phyloP scores from a whole-genome alignment of 2,888 invertebrate species.

The Drosophila multiciliata region DNA sequence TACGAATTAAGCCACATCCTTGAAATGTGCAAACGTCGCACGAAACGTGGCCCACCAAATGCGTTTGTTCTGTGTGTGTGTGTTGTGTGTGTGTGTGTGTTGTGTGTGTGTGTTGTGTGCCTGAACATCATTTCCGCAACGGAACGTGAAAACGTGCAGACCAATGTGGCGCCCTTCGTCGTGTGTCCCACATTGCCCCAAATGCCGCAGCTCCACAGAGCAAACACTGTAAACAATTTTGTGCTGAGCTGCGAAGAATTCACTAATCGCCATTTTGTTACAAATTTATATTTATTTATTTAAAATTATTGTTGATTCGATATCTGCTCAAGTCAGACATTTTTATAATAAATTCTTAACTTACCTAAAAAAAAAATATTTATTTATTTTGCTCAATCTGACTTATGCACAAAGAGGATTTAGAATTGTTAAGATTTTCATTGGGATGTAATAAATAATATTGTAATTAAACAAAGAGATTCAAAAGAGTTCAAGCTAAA shows the following conservation, averaged over 20 bases:
- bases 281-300: background rate
- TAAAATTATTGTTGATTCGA: background rate
- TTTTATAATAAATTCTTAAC: background rate
- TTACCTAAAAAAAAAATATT: too few relatives aligned
- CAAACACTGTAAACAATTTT: conserved; percentile 8
- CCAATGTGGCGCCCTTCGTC: conserved; percentile 37
- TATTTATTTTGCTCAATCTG: too few relatives aligned
- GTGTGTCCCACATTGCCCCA: conserved; percentile 38
- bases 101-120: conserved; percentile 30
- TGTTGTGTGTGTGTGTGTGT: conserved; percentile 40
- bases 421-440: background rate
- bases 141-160: conserved; percentile 58
- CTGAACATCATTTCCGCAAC: conserved; percentile 69
- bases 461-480: background rate
- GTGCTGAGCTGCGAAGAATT: background rate
- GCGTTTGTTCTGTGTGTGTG: conserved; percentile 20
- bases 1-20: conserved; percentile 78
- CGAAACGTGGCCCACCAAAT: conserved; percentile 60
- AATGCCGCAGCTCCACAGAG: conserved; percentile 4
- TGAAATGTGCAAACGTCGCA: conserved; percentile 76
- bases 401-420: background rate
- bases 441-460: background rate
- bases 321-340: background rate
- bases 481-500: background rate
- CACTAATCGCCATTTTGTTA: background rate